Percentiles rank a stretch among this genome's conserved stretches.
Evolutionary conservation across 2,797 vertebrate species (phyloP).

Genomic region (Decapterus maruadsi): DNA sequence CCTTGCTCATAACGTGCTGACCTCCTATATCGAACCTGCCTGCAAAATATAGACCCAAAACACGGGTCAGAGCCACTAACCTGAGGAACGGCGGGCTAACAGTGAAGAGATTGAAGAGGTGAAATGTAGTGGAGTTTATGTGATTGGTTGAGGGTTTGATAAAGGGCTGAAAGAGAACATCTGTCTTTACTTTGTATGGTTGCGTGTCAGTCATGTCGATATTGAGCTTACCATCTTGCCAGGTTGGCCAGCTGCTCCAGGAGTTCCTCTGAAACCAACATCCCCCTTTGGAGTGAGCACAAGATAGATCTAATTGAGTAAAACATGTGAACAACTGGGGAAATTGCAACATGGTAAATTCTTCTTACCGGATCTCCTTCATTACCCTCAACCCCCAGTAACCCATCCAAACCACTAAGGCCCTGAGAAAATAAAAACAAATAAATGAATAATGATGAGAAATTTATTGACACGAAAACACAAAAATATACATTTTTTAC

Average conservation of each 20-base stretch:
- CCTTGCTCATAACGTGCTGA: too few species aligned
- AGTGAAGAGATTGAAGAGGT: too few species aligned
- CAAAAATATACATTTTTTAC: not conserved
- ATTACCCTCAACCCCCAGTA: conserved; percentile 86
- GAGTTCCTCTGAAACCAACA: conserved; percentile 73
- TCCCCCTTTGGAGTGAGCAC: conserved; percentile 72
- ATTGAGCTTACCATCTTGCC: conserved; percentile 76
- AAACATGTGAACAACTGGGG: not conserved
- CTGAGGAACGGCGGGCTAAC: too few species aligned
- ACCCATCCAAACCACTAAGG: conserved; percentile 79
- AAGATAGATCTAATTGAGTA: not conserved
- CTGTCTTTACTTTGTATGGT: not conserved
- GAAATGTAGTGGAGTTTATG: too few species aligned
- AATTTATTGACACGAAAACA: not conserved
- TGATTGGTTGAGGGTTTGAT: too few species aligned
- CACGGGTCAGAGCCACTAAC: too few species aligned
- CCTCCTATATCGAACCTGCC: too few species aligned
- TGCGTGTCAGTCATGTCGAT: not conserved
- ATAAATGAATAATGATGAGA: conserved; percentile 8
- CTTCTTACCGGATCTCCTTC: conserved; percentile 84
- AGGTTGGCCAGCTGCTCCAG: conserved; percentile 68
- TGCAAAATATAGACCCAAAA: too few species aligned
- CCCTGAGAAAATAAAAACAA: conserved; percentile 71
- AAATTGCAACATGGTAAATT: not conserved
- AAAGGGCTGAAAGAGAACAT: not conserved